Conservation (phyloP, 2,888 invertebrate species). For the Resseliella maxima region DNA sequence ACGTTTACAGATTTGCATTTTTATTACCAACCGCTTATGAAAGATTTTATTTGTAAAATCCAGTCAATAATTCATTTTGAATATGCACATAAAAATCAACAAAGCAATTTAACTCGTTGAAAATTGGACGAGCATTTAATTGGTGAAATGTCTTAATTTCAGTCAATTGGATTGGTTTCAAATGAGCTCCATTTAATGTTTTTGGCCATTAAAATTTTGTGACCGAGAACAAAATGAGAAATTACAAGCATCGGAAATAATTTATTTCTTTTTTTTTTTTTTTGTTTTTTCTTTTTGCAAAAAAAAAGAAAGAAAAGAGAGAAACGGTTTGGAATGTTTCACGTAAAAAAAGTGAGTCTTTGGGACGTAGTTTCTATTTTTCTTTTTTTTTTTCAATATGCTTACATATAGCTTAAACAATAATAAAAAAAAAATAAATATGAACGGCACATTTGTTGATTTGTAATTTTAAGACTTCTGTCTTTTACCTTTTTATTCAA, state of each 20-base stretch:
- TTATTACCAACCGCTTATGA: neutral
- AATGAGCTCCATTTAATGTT: neutral
- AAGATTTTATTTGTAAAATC: neutral
- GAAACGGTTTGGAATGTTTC: too few relatives aligned
- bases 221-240: neutral
- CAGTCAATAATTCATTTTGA: neutral
- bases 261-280: too few relatives aligned
- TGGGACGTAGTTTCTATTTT: too few relatives aligned
- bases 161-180: neutral
- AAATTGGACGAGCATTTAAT: constrained; percentile 16
- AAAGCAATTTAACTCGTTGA: neutral
- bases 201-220: neutral
- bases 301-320: neutral
- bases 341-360: too few relatives aligned
- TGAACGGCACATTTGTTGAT: too few relatives aligned
- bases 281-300: too few relatives aligned
- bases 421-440: too few relatives aligned
- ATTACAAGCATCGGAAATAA: neutral
- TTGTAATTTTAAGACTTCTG: neutral
- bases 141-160: constrained; percentile 33
- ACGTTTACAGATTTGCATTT: neutral
- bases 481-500: neutral
- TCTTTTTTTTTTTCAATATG: too few relatives aligned
- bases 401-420: too few relatives aligned
- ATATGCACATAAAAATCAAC: neutral